Percentiles rank a stretch among this genome's conserved stretches.
Evolutionary conservation across 2,113 vertebrate genomes (phyloP).

Genomic region (human): DNA sequence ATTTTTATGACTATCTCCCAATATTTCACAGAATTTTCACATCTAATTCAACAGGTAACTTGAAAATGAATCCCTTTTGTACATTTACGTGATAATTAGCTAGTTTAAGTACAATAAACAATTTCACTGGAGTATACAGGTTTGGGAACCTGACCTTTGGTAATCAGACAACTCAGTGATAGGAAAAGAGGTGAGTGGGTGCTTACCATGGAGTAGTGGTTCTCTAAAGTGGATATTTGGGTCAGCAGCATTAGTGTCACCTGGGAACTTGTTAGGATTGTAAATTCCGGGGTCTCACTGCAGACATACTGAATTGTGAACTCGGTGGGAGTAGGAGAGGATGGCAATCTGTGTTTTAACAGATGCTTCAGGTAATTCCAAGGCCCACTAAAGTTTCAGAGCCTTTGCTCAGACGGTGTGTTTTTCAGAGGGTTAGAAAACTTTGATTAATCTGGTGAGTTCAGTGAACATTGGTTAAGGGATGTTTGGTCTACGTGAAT

Average conservation of each 20-base stretch:
- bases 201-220: not conserved
- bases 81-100: not conserved
- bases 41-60: not conserved
- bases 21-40: constrained; percentile 10
- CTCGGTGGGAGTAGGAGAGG: not conserved
- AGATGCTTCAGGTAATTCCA: not conserved
- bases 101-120: not conserved
- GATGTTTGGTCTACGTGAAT: not conserved
- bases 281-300: not conserved
- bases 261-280: not conserved
- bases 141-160: not conserved
- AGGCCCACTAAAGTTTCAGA: not conserved
- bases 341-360: not conserved
- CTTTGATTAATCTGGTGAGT: not conserved
- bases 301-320: not conserved
- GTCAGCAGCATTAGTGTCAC: not conserved
- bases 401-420: not conserved
- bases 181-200: not conserved
- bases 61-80: not conserved
- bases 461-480: not conserved
- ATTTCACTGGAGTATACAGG: not conserved
- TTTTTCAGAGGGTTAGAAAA: not conserved
- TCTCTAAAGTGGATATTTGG: not conserved
- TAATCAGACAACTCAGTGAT: not conserved
- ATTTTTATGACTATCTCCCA: not conserved